A percentile compares a stretch with the other conserved stretches of the same genome.
These are phyloP conservation scores for Pseudomyrmex pallidus DNA, from an alignment of 1,140 invertebrate species.

Conservation along the genomic window DNA sequence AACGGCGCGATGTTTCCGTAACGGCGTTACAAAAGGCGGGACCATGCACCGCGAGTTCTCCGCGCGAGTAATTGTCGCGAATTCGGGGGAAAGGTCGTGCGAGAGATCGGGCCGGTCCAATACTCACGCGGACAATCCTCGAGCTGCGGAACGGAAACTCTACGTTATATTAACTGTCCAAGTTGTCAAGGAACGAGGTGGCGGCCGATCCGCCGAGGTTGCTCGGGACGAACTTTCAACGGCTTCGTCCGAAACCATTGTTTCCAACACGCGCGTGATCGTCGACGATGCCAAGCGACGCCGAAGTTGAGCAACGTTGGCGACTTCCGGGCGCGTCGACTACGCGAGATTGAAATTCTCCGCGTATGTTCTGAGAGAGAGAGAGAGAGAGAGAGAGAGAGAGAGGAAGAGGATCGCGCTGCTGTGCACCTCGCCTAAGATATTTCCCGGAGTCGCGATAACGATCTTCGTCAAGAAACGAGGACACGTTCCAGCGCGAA, in stretches of 20 bases:
- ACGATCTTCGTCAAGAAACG: slow-evolving; percentile 47
- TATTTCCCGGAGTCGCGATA: slow-evolving; percentile 45
- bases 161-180: slow-evolving; percentile 68
- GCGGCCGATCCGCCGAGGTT: slow-evolving; percentile 28
- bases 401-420: background rate
- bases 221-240: slow-evolving; percentile 47
- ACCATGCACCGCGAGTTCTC: background rate
- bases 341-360: slow-evolving; percentile 70
- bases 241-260: slow-evolving; percentile 60
- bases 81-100: slow-evolving; percentile 21
- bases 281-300: slow-evolving; percentile 4
- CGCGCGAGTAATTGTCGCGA: slow-evolving; percentile 35
- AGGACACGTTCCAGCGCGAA: background rate
- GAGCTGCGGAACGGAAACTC: background rate
- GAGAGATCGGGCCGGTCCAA: background rate
- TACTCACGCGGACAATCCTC: slow-evolving; percentile 28
- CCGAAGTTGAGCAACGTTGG: slow-evolving; percentile 53
- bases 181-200: slow-evolving; percentile 67
- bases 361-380: slow-evolving; percentile 18
- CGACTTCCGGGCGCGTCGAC: slow-evolving; percentile 64
- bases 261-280: slow-evolving; percentile 56
- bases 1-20: slow-evolving; percentile 33
- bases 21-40: background rate
- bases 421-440: slow-evolving; percentile 24
- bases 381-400: no score